phyloP scores from a whole-genome alignment of 2,113 vertebrate species.

The Ptyas mucosa region DNA sequence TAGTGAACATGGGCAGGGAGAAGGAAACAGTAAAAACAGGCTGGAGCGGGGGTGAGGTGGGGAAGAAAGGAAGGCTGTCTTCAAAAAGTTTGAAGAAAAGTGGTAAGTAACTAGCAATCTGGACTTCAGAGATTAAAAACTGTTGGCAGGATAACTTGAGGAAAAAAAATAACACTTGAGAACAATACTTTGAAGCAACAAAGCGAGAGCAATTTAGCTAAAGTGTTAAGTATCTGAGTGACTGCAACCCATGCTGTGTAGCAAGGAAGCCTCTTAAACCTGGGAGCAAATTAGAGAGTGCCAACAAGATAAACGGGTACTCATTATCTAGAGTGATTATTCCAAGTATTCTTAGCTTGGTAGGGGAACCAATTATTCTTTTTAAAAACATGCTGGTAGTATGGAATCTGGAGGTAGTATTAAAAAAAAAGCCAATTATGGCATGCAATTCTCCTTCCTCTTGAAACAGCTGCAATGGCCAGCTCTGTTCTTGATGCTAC shows the following conservation, averaged over 20 bases:
- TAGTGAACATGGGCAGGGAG: background rate
- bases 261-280: conserved; percentile 16
- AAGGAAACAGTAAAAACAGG: background rate
- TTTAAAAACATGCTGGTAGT: background rate
- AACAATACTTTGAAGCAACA: conserved; percentile 3
- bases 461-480: background rate
- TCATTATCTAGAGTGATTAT: conserved; percentile 19
- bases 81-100: background rate
- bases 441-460: background rate
- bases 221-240: conserved; percentile 11
- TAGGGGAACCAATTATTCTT: conserved; percentile 14
- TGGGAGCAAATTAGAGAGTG: conserved; percentile 10
- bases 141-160: background rate
- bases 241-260: conserved; percentile 19
- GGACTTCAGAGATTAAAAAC: background rate
- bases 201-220: conserved; percentile 7
- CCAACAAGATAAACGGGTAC: conserved; percentile 23
- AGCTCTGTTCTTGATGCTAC: background rate
- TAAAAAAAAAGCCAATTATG: background rate
- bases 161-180: conserved; percentile 7
- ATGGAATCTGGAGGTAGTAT: background rate
- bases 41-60: no score
- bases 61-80: background rate
- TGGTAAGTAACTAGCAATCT: background rate
- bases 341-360: conserved; percentile 20